Conservation (phyloP, 2,888 invertebrate species). For the Pseudanteris insignis region DNA sequence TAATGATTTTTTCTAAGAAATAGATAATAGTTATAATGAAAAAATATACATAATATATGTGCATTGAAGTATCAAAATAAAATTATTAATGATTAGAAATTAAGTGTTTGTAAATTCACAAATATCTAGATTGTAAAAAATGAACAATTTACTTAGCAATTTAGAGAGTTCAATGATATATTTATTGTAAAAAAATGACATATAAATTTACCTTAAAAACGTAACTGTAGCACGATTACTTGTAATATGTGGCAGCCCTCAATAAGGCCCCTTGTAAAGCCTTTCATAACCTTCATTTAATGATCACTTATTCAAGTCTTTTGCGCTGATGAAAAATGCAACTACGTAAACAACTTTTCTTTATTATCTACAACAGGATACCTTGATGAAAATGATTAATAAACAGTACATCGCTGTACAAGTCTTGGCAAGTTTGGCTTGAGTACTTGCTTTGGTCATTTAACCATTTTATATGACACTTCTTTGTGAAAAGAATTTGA, state of each 20-base stretch:
- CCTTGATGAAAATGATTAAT: slow-evolving; percentile 2
- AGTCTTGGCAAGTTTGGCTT: slow-evolving; percentile 10
- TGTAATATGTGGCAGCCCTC: slow-evolving; percentile 15
- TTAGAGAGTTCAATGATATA: no score
- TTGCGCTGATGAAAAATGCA: slow-evolving; percentile 1
- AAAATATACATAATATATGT: no score
- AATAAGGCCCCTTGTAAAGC: slow-evolving; percentile 16
- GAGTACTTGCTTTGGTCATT: slow-evolving; percentile 14
- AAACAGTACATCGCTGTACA: slow-evolving; percentile 11
- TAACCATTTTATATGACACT: slow-evolving; percentile 25
- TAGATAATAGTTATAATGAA: no score
- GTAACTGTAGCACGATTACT: slow-evolving; percentile 1
- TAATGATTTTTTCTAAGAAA: no score
- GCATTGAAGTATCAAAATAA: no score
- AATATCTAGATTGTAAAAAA: no score
- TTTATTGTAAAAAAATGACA: no score
- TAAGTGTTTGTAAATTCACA: no score
- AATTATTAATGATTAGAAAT: no score
- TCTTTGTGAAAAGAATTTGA: no score
- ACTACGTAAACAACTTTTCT: no score
- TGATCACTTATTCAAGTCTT: background rate
- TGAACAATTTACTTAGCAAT: no score
- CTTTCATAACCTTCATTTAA: slow-evolving; percentile 25
- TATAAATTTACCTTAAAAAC: slow-evolving; percentile 22
- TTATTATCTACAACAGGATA: slow-evolving; percentile 10